Conservation (phyloP, 2,888 invertebrate species). For the Melieria picta region DNA sequence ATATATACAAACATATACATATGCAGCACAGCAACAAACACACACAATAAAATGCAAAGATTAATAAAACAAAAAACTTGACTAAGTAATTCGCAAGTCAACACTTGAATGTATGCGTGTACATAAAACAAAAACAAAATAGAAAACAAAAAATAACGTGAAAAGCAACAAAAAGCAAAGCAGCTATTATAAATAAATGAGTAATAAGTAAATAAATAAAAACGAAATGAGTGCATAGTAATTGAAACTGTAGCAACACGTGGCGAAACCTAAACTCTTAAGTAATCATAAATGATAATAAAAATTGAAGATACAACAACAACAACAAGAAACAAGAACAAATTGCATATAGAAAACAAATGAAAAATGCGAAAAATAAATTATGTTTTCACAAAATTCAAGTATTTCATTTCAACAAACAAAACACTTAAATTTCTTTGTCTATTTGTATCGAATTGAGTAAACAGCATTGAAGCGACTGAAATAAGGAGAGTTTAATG, state of each 20-base stretch:
- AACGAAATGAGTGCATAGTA: neutral
- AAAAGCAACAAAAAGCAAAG: too few relatives aligned
- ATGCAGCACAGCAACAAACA: constrained; percentile 26
- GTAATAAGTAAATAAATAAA: neutral
- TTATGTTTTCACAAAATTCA: constrained; percentile 32
- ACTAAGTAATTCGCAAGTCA: too few relatives aligned
- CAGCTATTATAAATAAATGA: too few relatives aligned
- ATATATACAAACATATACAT: neutral
- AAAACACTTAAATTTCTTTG: neutral
- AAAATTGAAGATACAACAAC: neutral
- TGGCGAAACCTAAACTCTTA: neutral
- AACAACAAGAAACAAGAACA: neutral
- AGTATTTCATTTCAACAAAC: constrained; percentile 21
- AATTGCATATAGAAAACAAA: neutral
- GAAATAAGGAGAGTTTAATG: neutral
- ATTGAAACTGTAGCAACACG: neutral
- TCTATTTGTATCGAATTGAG: neutral
- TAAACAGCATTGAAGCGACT: neutral
- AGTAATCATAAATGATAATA: neutral
- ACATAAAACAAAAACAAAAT: too few relatives aligned
- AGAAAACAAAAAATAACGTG: too few relatives aligned
- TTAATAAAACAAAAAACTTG: neutral
- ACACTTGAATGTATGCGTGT: too few relatives aligned
- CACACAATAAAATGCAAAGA: constrained; percentile 11
- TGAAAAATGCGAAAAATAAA: constrained; percentile 29